Evolutionary conservation across 2,888 invertebrate genomes (phyloP), one percentile per base, ranked within the genome.

Genomic region (Phlogophora meticulosa): DNA sequence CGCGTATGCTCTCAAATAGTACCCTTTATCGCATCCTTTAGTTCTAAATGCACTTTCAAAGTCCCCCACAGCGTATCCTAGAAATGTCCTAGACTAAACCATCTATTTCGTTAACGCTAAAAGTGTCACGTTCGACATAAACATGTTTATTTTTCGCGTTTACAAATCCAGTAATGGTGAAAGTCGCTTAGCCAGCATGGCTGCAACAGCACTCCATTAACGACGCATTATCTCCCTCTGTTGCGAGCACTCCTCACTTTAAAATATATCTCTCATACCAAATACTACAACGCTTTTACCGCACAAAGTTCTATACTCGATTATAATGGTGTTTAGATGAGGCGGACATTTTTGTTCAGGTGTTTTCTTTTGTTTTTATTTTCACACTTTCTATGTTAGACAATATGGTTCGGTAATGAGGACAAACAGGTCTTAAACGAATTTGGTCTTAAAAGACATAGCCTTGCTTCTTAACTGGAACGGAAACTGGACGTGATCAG

Each of bases 161-260:
- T 86, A 86, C 84, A 87, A 88, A 88, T 86, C 84, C 81, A 72
- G 83, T 88, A 87, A 90, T 86, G 86, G 87, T 82, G 76, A 76
- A 85, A 89, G 85, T 87, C 87, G 84, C 87, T 91, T 85, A 87
- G 82, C 78, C 80, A 80, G 69, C 83, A 78, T 70, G 62, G 80
- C 86, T 85, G 87, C 88, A 80, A 84, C 87, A 86, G 88, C 90
- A 89, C 89, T 90, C 91, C 92, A 92, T 92, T 92, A 92, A 87
- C 85, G 83, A 90, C 86, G 90, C 91, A 92, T 92, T 92, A 92
- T 91, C 90, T 87, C 78, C 80, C 86, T 81, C 84, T 86, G 83
- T 82, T 84, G 85, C 82, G 83, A 88, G 84, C 85, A 84, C 89
- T 88, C 82, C 85, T 87, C 85, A 86, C 86, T 90, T 88, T 86